phyloP scores from a whole-genome alignment of 2,113 vertebrate species.

The Megaleporinus macrocephalus region DNA sequence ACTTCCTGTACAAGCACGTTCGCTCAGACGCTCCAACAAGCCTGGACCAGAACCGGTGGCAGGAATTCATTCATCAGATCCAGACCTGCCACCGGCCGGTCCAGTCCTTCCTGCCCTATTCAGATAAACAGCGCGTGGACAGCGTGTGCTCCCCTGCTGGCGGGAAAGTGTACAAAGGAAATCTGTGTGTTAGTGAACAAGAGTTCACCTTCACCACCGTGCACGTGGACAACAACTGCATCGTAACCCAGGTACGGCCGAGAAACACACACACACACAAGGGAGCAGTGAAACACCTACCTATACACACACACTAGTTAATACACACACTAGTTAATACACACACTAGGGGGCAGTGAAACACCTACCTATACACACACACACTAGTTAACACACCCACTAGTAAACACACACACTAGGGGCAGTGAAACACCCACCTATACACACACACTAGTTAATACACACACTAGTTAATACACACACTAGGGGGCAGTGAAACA shows the following conservation, averaged over 20 bases:
- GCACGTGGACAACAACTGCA: not conserved
- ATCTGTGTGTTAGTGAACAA: conserved; percentile 37
- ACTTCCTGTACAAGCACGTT: conserved; percentile 11
- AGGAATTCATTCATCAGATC: conserved; percentile 11
- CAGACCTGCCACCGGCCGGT: not conserved
- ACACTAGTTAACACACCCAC: too few species aligned
- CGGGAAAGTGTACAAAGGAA: not conserved
- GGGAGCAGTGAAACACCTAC: too few species aligned
- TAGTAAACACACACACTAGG: too few species aligned
- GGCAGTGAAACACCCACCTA: too few species aligned
- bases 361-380: too few species aligned
- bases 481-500: too few species aligned
- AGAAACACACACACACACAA: too few species aligned
- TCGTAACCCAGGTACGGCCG: not conserved
- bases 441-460: too few species aligned
- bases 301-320: too few species aligned
- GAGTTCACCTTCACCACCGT: conserved; percentile 22
- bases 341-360: too few species aligned
- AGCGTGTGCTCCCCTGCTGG: conserved; percentile 22
- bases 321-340: too few species aligned
- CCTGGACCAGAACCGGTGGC: conserved; percentile 28
- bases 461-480: too few species aligned
- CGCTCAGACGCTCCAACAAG: not conserved
- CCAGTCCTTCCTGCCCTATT: conserved; percentile 27
- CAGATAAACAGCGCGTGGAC: not conserved